Conservation (phyloP, 1,140 invertebrate species). For the Nephila pilipes region DNA sequence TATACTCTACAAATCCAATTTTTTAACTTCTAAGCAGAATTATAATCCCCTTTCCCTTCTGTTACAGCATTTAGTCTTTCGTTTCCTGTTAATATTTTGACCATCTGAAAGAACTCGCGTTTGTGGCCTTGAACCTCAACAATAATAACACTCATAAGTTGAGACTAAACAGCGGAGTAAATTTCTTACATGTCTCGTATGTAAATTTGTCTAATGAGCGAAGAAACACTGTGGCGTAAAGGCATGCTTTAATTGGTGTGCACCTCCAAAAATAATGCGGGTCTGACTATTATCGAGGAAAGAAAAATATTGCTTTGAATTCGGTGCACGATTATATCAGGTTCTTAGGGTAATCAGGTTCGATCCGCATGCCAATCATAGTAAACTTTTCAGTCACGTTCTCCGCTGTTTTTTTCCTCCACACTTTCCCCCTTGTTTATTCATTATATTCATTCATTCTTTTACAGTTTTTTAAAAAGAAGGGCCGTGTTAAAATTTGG, state of each 20-base stretch:
- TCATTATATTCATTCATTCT: not conserved
- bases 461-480: not conserved
- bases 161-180: not conserved
- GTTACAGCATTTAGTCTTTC: not conserved
- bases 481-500: too few relatives aligned
- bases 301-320: slow-evolving; percentile 33
- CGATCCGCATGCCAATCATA: slow-evolving; percentile 56
- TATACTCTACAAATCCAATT: too few relatives aligned
- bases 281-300: not conserved
- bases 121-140: not conserved
- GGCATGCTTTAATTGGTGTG: slow-evolving; percentile 36
- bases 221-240: not conserved
- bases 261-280: not conserved
- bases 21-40: too few relatives aligned
- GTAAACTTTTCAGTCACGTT: slow-evolving; percentile 29
- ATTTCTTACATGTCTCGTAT: not conserved
- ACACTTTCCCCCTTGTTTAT: not conserved
- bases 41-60: not conserved
- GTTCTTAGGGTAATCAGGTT: slow-evolving; percentile 44
- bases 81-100: not conserved
- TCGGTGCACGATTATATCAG: slow-evolving; percentile 3
- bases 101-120: not conserved
- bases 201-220: slow-evolving; percentile 9
- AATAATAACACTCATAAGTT: not conserved
- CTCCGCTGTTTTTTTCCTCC: not conserved